Evolutionary conservation across 2,888 invertebrate species (phyloP).

Genomic region (Trissoscelio sp.): DNA sequence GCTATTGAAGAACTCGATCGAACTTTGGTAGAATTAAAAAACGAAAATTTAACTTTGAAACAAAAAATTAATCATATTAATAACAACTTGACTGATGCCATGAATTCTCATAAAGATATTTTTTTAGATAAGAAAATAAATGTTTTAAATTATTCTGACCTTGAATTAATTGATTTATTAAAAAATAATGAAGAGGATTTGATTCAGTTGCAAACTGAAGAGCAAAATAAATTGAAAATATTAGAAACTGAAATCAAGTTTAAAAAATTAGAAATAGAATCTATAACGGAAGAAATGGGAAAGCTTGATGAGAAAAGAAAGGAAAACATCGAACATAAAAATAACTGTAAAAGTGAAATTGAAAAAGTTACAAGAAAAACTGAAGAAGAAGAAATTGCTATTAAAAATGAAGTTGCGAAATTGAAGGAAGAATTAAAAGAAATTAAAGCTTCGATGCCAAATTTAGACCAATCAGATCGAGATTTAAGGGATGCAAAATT

Average conservation of each 20-base stretch:
- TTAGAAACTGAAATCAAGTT: not conserved
- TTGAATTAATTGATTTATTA: not conserved
- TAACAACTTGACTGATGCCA: not conserved
- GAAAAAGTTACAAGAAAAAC: not conserved
- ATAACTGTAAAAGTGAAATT: not conserved
- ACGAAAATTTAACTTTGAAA: not conserved
- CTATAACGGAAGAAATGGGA: not conserved
- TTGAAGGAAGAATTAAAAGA: conserved; percentile 4
- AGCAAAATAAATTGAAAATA: not conserved
- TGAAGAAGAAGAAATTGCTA: not conserved
- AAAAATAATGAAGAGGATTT: conserved; percentile 7
- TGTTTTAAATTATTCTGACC: not conserved
- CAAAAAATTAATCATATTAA: not conserved
- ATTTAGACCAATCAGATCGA: not conserved
- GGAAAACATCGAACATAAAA: not conserved
- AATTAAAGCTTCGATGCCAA: not conserved
- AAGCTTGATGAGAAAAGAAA: not conserved
- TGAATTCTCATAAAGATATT: conserved; percentile 1
- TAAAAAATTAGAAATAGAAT: not conserved
- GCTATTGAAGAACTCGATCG: conserved; percentile 8
- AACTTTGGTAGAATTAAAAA: not conserved
- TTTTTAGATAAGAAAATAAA: conserved; percentile 1
- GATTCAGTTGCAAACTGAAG: not conserved
- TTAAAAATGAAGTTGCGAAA: not conserved
- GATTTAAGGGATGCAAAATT: not conserved